phyloP scores from a whole-genome alignment of 2,797 vertebrate species.

The Pseudotriccus pelzelni region DNA sequence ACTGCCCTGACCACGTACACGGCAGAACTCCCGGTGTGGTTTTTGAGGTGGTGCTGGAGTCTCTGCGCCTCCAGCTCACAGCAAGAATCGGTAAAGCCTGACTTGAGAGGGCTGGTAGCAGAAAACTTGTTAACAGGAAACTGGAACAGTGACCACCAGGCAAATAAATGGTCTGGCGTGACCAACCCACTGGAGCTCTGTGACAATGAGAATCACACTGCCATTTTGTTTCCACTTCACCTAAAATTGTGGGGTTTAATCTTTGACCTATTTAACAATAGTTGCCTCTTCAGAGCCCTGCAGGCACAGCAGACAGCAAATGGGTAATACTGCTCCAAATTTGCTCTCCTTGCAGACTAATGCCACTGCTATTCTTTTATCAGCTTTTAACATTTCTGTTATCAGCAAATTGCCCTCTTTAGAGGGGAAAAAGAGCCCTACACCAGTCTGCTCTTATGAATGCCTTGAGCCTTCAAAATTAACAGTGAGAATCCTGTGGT shows the following conservation, averaged over 20 bases:
- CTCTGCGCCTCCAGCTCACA: background rate
- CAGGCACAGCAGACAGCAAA: background rate
- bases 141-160: background rate
- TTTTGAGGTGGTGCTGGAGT: background rate
- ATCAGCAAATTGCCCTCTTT: background rate
- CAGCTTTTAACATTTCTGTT: background rate
- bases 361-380: background rate
- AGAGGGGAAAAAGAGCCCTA: background rate
- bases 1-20: fast-evolving
- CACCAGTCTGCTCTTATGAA: constrained; percentile 18
- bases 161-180: background rate
- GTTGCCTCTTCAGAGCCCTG: background rate
- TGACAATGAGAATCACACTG: background rate
- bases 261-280: constrained; percentile 1
- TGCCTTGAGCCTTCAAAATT: background rate
- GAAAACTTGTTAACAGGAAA: background rate
- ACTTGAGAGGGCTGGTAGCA: background rate
- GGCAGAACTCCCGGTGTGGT: fast-evolving
- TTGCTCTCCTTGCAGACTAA: background rate
- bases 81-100: background rate
- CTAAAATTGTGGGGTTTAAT: background rate
- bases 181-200: background rate
- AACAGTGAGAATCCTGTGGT: constrained; percentile 17
- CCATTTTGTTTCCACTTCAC: background rate
- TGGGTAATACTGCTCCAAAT: background rate